Percentiles rank a stretch among this genome's conserved stretches.
Evolutionary conservation across 2,888 invertebrate species (phyloP).

Genomic region (Herminia tarsipennalis): DNA sequence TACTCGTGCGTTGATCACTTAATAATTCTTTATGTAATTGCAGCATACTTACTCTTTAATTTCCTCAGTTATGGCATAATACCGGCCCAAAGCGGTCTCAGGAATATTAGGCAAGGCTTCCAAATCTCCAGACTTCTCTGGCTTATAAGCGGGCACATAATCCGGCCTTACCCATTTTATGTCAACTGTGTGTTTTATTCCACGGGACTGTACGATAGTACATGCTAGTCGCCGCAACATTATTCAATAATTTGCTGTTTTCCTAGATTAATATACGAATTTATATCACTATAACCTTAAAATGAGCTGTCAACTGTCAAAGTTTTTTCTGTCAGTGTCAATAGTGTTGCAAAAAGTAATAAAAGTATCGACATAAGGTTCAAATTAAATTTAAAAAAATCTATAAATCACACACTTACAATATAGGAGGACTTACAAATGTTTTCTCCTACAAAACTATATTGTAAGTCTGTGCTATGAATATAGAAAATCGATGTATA

Average conservation of each 20-base stretch:
- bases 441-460: too few species aligned
- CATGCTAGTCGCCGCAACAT: slow-evolving; percentile 68
- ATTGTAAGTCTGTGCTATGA: too few species aligned
- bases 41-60: slow-evolving; percentile 86
- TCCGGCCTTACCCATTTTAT: slow-evolving; percentile 92
- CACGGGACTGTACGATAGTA: slow-evolving; percentile 75
- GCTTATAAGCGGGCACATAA: slow-evolving; percentile 87
- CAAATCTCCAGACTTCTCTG: slow-evolving; percentile 90
- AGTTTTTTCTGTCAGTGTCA: too few species aligned
- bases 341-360: too few species aligned
- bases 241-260: slow-evolving; percentile 20
- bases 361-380: too few species aligned
- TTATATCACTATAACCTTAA: slow-evolving; percentile 34
- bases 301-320: slow-evolving; percentile 7
- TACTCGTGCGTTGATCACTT: too few species aligned
- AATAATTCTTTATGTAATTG: too few species aligned
- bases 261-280: not conserved
- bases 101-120: slow-evolving; percentile 84
- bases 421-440: too few species aligned
- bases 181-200: slow-evolving; percentile 89
- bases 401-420: too few species aligned
- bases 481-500: too few species aligned
- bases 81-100: slow-evolving; percentile 73
- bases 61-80: slow-evolving; percentile 88
- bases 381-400: too few species aligned